These are phyloP conservation scores for Cryptocheilus praepositus DNA, from an alignment of 2,888 invertebrate species.

Conservation along the genomic window DNA sequence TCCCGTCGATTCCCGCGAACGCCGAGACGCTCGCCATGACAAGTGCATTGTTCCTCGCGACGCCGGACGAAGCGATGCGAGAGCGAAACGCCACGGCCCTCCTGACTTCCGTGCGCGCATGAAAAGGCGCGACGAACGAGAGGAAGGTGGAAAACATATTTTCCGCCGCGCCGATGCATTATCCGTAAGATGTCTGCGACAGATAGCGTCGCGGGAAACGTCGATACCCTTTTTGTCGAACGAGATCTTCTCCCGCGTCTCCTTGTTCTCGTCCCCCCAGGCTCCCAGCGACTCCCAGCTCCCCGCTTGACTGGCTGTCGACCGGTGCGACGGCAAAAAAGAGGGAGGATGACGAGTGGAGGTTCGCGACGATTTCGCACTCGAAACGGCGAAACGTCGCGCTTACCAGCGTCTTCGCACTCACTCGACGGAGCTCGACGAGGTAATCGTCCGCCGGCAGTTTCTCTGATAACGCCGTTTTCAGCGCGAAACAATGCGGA, in stretches of 20 bases:
- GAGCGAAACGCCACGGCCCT: too few species aligned
- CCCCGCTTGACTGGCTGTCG: not conserved
- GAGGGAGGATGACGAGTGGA: not conserved
- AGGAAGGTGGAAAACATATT: constrained; percentile 44
- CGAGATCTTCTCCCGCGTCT: constrained; percentile 32
- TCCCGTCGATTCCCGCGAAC: too few species aligned
- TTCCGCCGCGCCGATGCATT: constrained; percentile 51
- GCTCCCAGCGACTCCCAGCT: constrained; percentile 3
- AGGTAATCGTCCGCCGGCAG: constrained; percentile 5
- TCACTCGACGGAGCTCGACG: not conserved
- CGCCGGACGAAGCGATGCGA: too few species aligned
- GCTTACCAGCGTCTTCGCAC: not conserved
- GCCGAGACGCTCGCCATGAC: too few species aligned
- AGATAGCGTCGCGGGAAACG: constrained; percentile 56
- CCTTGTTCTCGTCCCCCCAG: constrained; percentile 15
- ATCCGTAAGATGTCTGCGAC: constrained; percentile 53
- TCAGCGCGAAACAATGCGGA: too few species aligned
- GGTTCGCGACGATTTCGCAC: constrained; percentile 5
- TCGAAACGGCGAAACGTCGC: constrained; percentile 1
- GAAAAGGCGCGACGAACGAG: constrained; percentile 7
- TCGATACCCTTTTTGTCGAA: constrained; percentile 51
- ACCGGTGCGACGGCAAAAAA: not conserved
- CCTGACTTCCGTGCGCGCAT: too few species aligned
- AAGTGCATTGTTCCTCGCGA: too few species aligned
- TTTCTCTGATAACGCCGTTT: too few species aligned